Percentiles rank a stretch among this genome's conserved stretches.
These are phyloP conservation scores for Drosophila austrosaltans DNA, from an alignment of 2,888 invertebrate species.

Conservation along the genomic window DNA sequence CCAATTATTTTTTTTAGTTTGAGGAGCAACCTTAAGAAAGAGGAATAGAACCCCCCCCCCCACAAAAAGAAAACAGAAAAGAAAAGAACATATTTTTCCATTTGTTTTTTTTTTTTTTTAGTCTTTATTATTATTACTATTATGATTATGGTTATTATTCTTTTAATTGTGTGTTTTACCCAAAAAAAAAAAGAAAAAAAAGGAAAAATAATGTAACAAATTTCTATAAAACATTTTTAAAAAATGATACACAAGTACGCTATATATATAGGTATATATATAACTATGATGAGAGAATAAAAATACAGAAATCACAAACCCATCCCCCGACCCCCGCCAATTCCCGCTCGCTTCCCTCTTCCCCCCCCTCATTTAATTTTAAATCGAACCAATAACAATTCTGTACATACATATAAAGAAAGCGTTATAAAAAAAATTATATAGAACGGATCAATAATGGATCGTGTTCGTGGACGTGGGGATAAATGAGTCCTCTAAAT, in stretches of 20 bases:
- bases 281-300: slow-evolving; percentile 15
- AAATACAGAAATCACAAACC: slow-evolving; percentile 3
- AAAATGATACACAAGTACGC: slow-evolving; percentile 46
- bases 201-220: slow-evolving; percentile 20
- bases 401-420: slow-evolving; percentile 31
- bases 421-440: slow-evolving; percentile 11
- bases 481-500: slow-evolving; percentile 38
- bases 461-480: slow-evolving; percentile 27
- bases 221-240: slow-evolving; percentile 52
- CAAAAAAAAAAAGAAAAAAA: slow-evolving; percentile 1
- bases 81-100: slow-evolving; percentile 1
- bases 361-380: slow-evolving; percentile 33
- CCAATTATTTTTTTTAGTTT: slow-evolving; percentile 3
- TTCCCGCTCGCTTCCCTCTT: too few species aligned
- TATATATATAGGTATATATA: slow-evolving; percentile 17
- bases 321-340: not conserved
- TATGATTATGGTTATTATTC: slow-evolving; percentile 2
- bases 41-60: not conserved
- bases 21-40: not conserved
- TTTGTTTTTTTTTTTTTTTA: not conserved
- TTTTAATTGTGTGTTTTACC: slow-evolving; percentile 26
- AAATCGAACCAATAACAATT: slow-evolving; percentile 10
- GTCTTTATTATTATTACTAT: not conserved
- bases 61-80: not conserved
- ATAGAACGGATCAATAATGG: slow-evolving; percentile 6